Conservation (phyloP, 2,797 vertebrate species). For the Cetoscarus ocellatus region DNA sequence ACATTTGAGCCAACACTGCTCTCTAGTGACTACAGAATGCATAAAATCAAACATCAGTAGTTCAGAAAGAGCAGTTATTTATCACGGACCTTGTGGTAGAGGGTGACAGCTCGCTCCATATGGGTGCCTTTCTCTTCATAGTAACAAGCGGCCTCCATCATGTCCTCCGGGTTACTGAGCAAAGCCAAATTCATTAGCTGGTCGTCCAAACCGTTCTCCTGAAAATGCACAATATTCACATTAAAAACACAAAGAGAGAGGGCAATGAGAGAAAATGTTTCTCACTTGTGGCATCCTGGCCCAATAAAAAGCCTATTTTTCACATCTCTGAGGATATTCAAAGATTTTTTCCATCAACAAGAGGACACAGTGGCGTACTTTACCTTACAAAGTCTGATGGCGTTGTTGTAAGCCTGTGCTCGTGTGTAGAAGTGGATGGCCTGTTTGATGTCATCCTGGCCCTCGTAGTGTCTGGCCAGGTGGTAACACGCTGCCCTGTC, state of each 20-base stretch:
- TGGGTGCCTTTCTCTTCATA: constrained; percentile 93
- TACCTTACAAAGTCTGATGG: constrained; percentile 97
- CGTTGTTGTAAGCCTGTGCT: constrained; percentile 97
- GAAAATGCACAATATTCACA: too few species aligned
- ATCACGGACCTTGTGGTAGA: constrained; percentile 94
- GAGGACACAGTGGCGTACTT: neutral
- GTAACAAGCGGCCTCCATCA: constrained; percentile 96
- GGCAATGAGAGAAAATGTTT: too few species aligned
- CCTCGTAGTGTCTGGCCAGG: constrained; percentile 94
- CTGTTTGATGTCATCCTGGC: constrained; percentile 91
- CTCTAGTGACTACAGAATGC: constrained; percentile 46
- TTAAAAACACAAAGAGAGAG: too few species aligned
- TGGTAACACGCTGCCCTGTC: constrained; percentile 95
- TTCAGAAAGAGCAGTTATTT: neutral
- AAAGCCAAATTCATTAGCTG: constrained; percentile 97
- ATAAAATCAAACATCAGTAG: neutral
- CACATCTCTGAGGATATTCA: too few species aligned
- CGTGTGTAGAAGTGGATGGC: constrained; percentile 96
- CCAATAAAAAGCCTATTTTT: too few species aligned
- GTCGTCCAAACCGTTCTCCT: constrained; percentile 94
- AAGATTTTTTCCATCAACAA: too few species aligned
- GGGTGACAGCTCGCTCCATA: constrained; percentile 94
- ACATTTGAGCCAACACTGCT: constrained; percentile 16
- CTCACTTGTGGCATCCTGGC: too few species aligned
- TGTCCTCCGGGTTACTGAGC: constrained; percentile 96